Evolutionary conservation across 92 coral and sea anemone genomes (phyloP), one percentile per base, ranked within the genome.

Genomic region (Heteractis magnifica): DNA sequence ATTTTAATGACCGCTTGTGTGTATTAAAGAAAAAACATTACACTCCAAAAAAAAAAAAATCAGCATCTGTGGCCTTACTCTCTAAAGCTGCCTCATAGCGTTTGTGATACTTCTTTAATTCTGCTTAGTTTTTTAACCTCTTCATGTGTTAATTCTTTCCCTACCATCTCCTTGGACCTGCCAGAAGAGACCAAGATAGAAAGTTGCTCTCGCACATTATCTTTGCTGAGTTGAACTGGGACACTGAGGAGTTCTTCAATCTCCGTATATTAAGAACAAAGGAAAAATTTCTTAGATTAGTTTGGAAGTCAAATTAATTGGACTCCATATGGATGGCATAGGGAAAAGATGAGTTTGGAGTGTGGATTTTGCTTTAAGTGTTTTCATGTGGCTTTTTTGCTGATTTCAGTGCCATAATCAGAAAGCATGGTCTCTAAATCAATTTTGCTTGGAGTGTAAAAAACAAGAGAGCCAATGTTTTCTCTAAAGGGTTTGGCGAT

Each of bases 81-180:
- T 65, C 78, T 4, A 84, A 44, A 18, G 60, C 55, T 5, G 88
- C 64, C 51, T 84, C 72, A 56, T 62, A 84, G 6, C 83, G 48
- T 70, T 78, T 77, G 77, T 49, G 51, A 11, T 16, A 64, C 19
- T 51, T 77, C 52, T 51, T 49, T 4, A 77, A 82, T 1, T 84
- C 88, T 68, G 60, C 72, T 1, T 44, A 65, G 21, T n/a, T 73
- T 73, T 13, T 77, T 41, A 16, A 84, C 78, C 49, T 84, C 75
- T 10, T 84, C 88, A 44, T 84, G 88, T 51, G 88, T 50, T 3
- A 84, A 48, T 19, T 53, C 71, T 26, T 51, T 59, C 10, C 83
- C 83, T 48, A 71, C 51, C 44, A 80, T 80, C 6, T 84, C 88
- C 53, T 84, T 84, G 4, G 73, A 52, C 52, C 70, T 78, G 48